Evolutionary conservation across 2,888 invertebrate genomes (phyloP).

Genomic region (Tupiocoris notatus): DNA sequence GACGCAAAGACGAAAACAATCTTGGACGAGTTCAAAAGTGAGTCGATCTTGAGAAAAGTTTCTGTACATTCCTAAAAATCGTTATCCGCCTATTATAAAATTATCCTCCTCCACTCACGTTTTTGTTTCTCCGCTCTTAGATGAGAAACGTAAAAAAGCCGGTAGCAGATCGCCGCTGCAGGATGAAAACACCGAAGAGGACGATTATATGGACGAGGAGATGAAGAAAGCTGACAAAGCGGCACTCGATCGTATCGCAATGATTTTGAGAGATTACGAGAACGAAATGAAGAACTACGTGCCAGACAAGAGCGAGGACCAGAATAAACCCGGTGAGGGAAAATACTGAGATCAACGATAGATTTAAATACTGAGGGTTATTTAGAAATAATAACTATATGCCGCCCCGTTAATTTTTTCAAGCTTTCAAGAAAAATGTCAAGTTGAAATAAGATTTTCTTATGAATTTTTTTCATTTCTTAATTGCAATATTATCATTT

Average conservation of each 20-base stretch:
- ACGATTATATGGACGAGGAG: conserved; percentile 72
- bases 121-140: conserved; percentile 54
- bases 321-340: conserved; percentile 49
- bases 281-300: conserved; percentile 69
- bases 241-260: conserved; percentile 73
- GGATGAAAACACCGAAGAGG: conserved; percentile 60
- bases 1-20: conserved; percentile 96
- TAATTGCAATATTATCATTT: too few relatives aligned
- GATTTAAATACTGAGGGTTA: too few relatives aligned
- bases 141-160: conserved; percentile 62
- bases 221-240: conserved; percentile 72
- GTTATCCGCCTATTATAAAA: too few relatives aligned
- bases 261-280: conserved; percentile 79
- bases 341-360: too few relatives aligned
- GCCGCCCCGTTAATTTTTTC: too few relatives aligned
- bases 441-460: neutral
- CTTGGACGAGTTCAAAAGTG: conserved; percentile 88
- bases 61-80: neutral
- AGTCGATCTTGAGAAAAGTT: conserved; percentile 49
- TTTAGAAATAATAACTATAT: too few relatives aligned
- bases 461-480: neutral
- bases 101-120: too few relatives aligned
- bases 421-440: too few relatives aligned
- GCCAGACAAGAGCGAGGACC: conserved; percentile 58
- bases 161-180: conserved; percentile 60